These are phyloP conservation scores for Coccyzus lansbergi DNA, from an alignment of 2,797 vertebrate species.

Conservation along the genomic window DNA sequence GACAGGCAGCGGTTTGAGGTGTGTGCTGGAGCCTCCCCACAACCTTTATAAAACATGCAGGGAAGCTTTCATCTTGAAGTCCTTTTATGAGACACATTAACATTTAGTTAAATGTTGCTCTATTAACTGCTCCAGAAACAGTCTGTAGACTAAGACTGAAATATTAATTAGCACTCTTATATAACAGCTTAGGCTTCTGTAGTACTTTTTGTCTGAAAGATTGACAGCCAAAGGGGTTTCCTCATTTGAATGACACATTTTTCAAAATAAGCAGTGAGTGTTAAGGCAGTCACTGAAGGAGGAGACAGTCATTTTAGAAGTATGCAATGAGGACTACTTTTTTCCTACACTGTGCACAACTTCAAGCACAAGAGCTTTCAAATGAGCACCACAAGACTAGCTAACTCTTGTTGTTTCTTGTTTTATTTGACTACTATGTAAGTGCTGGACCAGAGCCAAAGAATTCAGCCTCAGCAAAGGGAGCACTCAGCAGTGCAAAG, in stretches of 20 bases:
- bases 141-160: conserved; percentile 6
- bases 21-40: neutral
- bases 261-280: neutral
- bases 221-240: neutral
- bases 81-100: conserved; percentile 10
- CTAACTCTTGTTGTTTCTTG: conserved; percentile 60
- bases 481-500: accelerated
- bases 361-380: conserved; percentile 21
- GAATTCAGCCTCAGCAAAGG: neutral
- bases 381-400: neutral
- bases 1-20: neutral
- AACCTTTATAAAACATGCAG: neutral
- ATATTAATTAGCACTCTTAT: conserved; percentile 36
- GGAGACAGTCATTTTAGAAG: neutral
- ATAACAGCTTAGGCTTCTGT: conserved; percentile 13
- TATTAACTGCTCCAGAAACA: conserved; percentile 21
- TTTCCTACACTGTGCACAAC: neutral
- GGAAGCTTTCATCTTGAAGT: conserved; percentile 25
- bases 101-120: neutral
- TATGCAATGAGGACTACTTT: neutral
- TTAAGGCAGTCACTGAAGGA: neutral
- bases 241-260: neutral
- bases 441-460: conserved; percentile 47
- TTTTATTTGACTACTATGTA: conserved; percentile 60
- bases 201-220: neutral